Evolutionary conservation across 2,113 vertebrate species (phyloP), one percentile per base, ranked within the genome.

Genomic region (Callionymus lyra): DNA sequence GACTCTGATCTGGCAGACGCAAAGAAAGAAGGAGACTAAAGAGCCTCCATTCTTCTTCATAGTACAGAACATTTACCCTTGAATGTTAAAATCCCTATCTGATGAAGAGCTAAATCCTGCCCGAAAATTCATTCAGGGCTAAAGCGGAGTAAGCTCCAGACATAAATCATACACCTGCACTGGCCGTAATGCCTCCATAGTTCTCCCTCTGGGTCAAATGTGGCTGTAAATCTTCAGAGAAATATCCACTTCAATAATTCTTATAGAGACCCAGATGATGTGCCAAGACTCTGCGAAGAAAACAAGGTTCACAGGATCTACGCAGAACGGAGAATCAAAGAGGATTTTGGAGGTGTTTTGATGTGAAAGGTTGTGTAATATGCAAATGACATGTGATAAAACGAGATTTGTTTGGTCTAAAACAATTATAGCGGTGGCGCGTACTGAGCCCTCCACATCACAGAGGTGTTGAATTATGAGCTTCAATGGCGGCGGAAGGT

Each of bases 31-130:
- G 0, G 19, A 31, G 32, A 41, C 70, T 42, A 62, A 54, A 75
- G 39, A 46, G 34, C 41, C 16, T 46, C 32, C 3, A 56, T 58
- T 57, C 44, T 47, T 65, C 44, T 18, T 65, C 49, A 63, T 73
- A 72, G 56, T 73, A 56, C 31, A 13, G 16, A 63, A 55, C 47
- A 34, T 62, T 62, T 53, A 50, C 39, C 34, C 34, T 50, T 27
- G 15, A 12, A 62, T 56, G 53, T 44, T 51, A 39, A 60, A 70
- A 51, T 49, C 50, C 56, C 50, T 16, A 2, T 59, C 42, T 62
- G 53, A 65, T 62, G 59, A 69, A 51, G 47, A 65, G 34, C 31
- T 59, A 59, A 68, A 76, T 69, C 70, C 59, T 50, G 43, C 34
- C 50, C 16, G 17, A 31, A n/a, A 54, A 56, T 74, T 68, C 48